Percentiles rank a stretch among this genome's conserved stretches.
phyloP scores from a whole-genome alignment of 2,113 vertebrate genomes.

The Charina bottae region DNA sequence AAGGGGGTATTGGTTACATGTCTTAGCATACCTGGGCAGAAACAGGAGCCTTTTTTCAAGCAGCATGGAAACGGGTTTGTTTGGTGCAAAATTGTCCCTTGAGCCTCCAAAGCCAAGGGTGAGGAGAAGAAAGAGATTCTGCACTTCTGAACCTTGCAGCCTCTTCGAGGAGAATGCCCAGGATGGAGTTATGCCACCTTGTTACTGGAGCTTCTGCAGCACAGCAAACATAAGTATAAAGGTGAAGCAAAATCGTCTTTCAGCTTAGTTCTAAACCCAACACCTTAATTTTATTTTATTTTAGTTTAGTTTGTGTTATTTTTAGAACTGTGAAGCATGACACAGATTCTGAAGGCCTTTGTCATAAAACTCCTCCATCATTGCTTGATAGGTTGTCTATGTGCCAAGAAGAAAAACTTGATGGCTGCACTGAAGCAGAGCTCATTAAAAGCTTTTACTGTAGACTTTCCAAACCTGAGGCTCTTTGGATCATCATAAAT shows the following conservation, averaged over 20 bases:
- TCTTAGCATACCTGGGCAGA: neutral
- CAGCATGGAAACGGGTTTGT: neutral
- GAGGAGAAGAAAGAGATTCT: neutral
- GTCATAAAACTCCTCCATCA: neutral
- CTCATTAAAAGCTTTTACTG: neutral
- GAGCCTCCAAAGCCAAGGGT: neutral
- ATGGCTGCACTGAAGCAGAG: neutral
- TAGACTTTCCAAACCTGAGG: neutral
- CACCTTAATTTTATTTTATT: neutral
- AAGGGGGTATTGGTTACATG: neutral
- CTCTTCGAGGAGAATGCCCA: neutral
- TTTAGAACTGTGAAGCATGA: neutral
- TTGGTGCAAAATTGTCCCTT: neutral
- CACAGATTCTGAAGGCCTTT: neutral
- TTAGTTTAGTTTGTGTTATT: neutral
- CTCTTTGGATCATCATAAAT: neutral
- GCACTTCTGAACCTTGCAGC: neutral
- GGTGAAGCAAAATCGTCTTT: neutral
- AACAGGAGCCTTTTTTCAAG: neutral
- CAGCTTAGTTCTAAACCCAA: neutral
- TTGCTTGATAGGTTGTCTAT: neutral
- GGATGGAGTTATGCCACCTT: neutral
- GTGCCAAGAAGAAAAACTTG: neutral
- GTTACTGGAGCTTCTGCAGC: neutral
- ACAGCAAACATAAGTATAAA: neutral